Evolutionary conservation across 2,113 vertebrate species (phyloP).

Genomic region (Ptilonorhynchus violaceus): DNA sequence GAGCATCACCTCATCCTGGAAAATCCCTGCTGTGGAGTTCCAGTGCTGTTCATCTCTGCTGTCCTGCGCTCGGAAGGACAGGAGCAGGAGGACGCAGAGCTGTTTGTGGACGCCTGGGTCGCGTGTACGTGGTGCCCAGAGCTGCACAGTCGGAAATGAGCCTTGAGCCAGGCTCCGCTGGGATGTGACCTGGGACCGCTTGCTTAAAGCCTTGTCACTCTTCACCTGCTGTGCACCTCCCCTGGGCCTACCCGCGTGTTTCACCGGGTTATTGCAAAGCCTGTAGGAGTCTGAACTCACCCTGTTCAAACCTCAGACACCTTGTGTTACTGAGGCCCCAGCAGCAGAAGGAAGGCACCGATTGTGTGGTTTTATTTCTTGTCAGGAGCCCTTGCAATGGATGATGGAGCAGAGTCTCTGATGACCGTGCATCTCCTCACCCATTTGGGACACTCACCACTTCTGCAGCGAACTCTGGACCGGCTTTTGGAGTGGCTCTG

Average conservation of each 20-base stretch:
- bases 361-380: neutral
- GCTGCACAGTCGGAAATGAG: neutral
- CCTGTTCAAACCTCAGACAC: neutral
- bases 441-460: conserved; percentile 75
- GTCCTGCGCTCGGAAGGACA: neutral
- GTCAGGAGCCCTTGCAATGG: conserved; percentile 59
- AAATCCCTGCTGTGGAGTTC: neutral
- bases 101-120: accelerated
- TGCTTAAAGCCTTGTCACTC: neutral
- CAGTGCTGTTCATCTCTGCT: neutral
- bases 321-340: neutral
- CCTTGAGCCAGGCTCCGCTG: neutral
- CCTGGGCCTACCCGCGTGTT: accelerated
- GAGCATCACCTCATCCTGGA: neutral
- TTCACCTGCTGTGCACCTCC: accelerated
- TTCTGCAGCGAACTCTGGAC: conserved; percentile 86
- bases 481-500: conserved; percentile 82
- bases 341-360: neutral
- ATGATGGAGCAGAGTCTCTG: conserved; percentile 49
- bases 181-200: neutral
- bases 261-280: neutral
- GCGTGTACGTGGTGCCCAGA: accelerated
- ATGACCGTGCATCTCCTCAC: conserved; percentile 88
- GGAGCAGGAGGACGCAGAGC: neutral
- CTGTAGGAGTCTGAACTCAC: neutral